These are phyloP conservation scores for Salvelinus namaycush DNA, from an alignment of 2,113 vertebrate species.

Conservation along the genomic window DNA sequence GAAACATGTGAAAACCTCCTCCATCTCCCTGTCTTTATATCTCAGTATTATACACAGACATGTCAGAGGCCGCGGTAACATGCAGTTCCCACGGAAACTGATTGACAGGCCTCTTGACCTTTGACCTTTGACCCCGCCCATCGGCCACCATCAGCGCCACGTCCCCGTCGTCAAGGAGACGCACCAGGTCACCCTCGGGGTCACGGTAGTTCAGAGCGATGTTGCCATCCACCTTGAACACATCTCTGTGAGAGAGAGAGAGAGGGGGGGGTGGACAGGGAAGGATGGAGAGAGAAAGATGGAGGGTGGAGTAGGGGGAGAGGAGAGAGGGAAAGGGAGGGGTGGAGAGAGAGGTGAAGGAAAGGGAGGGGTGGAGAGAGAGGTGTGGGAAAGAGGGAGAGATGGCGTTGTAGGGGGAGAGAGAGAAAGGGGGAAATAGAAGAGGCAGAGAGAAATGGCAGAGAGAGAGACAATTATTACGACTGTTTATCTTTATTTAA, in stretches of 20 bases:
- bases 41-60: conserved; percentile 79
- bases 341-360: too few relatives aligned
- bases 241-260: conserved; percentile 64
- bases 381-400: conserved; percentile 17
- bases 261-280: conserved; percentile 17
- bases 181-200: conserved; percentile 83
- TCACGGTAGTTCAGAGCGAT: conserved; percentile 89
- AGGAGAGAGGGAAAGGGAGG: too few relatives aligned
- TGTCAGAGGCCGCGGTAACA: conserved; percentile 77
- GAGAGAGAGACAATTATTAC: background rate
- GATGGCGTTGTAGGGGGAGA: background rate
- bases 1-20: too few relatives aligned
- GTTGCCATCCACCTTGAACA: conserved; percentile 78
- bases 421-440: conserved; percentile 2
- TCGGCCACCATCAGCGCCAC: conserved; percentile 83
- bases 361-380: conserved; percentile 5
- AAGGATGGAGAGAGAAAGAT: conserved; percentile 8
- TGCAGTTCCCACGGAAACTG: conserved; percentile 88
- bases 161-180: conserved; percentile 85
- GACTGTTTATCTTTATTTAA: too few relatives aligned
- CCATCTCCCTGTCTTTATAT: conserved; percentile 43
- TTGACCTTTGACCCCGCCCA: conserved; percentile 59
- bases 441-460: background rate
- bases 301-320: background rate
- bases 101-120: conserved; percentile 72